phyloP scores from a whole-genome alignment of 1,140 invertebrate genomes.

The Aphidius ervi region DNA sequence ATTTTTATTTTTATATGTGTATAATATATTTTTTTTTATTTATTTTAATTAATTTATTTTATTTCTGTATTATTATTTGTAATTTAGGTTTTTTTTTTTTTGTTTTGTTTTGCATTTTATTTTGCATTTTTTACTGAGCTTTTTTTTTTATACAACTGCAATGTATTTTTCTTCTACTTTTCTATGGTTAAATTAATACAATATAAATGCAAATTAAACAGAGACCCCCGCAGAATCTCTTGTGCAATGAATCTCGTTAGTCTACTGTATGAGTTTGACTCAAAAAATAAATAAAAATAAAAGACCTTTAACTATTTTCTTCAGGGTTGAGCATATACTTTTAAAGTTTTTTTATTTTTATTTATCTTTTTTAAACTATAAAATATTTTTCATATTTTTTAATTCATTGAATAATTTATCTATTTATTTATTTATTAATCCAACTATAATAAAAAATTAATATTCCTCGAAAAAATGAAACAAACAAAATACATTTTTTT shows the following conservation, averaged over 20 bases:
- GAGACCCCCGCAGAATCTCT: constrained; percentile 13
- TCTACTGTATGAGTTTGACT: constrained; percentile 6
- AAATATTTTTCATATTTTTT: too few relatives aligned
- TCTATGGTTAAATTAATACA: constrained; percentile 37
- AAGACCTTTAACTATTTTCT: not conserved
- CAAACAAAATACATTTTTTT: too few relatives aligned
- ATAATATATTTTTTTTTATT: not conserved
- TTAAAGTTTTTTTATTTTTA: not conserved
- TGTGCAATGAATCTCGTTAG: constrained; percentile 23
- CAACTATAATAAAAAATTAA: too few relatives aligned
- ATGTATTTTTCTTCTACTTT: not conserved
- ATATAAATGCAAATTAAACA: constrained; percentile 43
- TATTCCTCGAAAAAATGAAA: too few relatives aligned
- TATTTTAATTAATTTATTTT: too few relatives aligned
- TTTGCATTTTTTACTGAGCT: not conserved
- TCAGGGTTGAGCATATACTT: not conserved
- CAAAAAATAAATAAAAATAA: not conserved
- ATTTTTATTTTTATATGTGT: constrained; percentile 19
- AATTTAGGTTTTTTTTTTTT: too few relatives aligned
- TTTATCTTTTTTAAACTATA: not conserved
- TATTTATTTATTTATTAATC: too few relatives aligned
- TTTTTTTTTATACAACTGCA: not conserved
- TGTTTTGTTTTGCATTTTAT: not conserved
- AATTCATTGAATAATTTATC: too few relatives aligned
- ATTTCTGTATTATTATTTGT: too few relatives aligned